phyloP scores from a whole-genome alignment of 2,797 vertebrate genomes.

The Hypotaenidia okinawae region DNA sequence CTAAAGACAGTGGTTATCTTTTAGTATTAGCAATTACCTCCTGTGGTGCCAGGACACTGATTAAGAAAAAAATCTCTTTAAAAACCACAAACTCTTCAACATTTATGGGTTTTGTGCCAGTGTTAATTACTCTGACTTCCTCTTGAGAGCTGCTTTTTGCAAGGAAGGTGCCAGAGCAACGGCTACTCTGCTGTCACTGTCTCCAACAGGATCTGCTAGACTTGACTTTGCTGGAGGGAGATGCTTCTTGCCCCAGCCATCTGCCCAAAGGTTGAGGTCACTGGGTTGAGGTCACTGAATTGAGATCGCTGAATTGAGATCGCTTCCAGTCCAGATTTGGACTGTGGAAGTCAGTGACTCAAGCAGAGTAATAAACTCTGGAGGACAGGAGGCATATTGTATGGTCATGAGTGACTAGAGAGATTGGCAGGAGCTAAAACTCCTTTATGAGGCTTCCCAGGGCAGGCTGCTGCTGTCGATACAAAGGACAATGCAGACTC shows the following conservation, averaged over 20 bases:
- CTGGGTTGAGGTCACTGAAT: background rate
- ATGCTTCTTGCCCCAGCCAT: background rate
- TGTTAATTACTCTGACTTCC: background rate
- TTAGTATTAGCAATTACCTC: background rate
- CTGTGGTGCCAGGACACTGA: background rate
- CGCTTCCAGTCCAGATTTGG: background rate
- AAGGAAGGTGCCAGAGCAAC: background rate
- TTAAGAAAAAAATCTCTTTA: background rate
- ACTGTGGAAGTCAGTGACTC: background rate
- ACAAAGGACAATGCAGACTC: constrained; percentile 58
- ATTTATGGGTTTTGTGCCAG: background rate
- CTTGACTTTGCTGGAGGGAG: background rate
- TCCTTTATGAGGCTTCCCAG: constrained; percentile 58
- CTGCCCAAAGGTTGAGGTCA: background rate
- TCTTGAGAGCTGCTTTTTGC: fast-evolving
- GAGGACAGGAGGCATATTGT: constrained; percentile 53
- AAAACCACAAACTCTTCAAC: background rate
- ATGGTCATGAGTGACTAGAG: constrained; percentile 1
- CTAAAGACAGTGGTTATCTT: background rate
- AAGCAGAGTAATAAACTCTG: constrained; percentile 1
- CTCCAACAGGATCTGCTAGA: background rate
- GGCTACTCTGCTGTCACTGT: background rate
- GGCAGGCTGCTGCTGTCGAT: background rate
- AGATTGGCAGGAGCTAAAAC: constrained; percentile 38
- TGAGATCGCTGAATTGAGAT: background rate